Percentiles rank a stretch among this genome's conserved stretches.
phyloP scores from a whole-genome alignment of 2,888 invertebrate species.

The Drosophila antonietae region DNA sequence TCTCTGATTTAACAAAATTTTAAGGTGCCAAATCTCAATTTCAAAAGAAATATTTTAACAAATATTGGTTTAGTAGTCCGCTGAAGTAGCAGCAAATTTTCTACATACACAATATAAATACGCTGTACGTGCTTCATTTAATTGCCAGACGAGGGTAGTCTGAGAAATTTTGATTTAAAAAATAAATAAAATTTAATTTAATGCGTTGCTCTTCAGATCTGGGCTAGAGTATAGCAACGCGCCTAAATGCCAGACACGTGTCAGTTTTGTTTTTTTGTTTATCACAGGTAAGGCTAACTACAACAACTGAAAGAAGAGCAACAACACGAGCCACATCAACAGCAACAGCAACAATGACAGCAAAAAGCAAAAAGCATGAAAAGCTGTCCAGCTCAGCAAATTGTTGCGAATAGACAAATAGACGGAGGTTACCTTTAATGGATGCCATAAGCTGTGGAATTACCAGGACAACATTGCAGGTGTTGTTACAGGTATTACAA shows the following conservation, averaged over 20 bases:
- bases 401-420: conserved; percentile 24
- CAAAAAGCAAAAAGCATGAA: neutral
- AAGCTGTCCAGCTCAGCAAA: conserved; percentile 14
- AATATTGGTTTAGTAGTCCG: neutral
- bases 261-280: neutral
- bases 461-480: conserved; percentile 9
- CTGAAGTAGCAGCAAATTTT: neutral
- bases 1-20: neutral
- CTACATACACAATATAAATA: neutral
- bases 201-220: neutral
- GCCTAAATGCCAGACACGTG: conserved; percentile 1
- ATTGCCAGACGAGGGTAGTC: neutral
- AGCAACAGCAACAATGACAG: neutral
- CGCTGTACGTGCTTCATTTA: neutral
- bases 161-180: neutral
- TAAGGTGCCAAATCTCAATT: neutral
- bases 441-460: conserved; percentile 28
- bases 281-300: neutral
- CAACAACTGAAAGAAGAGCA: neutral
- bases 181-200: neutral
- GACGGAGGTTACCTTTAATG: conserved; percentile 16
- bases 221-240: neutral
- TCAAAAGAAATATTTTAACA: neutral
- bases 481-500: conserved; percentile 3
- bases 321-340: neutral